Conservation (phyloP, 2,797 vertebrate species). For the Parotocinclus haroldoi region DNA sequence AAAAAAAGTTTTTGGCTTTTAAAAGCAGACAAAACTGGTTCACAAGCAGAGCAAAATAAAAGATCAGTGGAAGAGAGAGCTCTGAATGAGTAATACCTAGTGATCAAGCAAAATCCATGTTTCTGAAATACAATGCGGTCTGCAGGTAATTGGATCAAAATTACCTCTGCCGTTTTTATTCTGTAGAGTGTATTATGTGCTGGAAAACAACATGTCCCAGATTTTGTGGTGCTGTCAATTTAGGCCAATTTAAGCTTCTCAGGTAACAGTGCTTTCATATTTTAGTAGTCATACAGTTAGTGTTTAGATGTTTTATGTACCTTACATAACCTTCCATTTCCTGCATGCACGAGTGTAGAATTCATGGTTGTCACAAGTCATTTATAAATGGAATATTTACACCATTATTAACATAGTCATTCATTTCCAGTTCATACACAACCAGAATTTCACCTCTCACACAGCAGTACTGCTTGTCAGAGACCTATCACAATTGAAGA, state of each 20-base stretch:
- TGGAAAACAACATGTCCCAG: slow-evolving; percentile 3
- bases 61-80: slow-evolving; percentile 4
- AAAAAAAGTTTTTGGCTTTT: too few species aligned
- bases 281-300: neutral
- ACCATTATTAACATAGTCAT: too few species aligned
- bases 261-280: neutral
- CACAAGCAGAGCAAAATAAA: neutral
- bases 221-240: neutral
- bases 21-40: slow-evolving; percentile 6
- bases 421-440: too few species aligned
- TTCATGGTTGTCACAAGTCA: too few species aligned
- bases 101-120: too few species aligned
- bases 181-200: neutral
- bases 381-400: too few species aligned
- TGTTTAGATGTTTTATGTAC: too few species aligned
- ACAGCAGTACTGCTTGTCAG: too few species aligned
- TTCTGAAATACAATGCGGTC: neutral
- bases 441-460: too few species aligned
- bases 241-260: slow-evolving; percentile 2
- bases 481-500: too few species aligned
- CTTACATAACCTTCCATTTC: too few species aligned
- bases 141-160: slow-evolving; percentile 1
- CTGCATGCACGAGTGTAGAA: too few species aligned
- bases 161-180: neutral
- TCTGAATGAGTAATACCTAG: slow-evolving; percentile 6